These are phyloP conservation scores for Sitophilus oryzae DNA, from an alignment of 1,140 invertebrate species.

Conservation along the genomic window DNA sequence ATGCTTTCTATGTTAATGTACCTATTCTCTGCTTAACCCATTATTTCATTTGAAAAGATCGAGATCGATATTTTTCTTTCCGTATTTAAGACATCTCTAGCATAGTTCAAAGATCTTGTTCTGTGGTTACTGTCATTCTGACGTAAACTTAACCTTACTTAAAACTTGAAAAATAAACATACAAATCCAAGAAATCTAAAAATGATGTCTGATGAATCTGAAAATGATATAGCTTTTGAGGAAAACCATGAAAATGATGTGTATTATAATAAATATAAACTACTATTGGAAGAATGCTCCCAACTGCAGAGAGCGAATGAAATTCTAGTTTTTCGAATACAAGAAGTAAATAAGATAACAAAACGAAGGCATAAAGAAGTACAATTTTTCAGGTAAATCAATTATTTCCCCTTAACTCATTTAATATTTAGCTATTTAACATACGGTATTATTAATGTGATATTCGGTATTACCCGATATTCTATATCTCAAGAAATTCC, in stretches of 20 bases:
- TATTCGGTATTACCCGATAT: not conserved
- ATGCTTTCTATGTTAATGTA: too few relatives aligned
- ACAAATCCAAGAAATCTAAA: too few relatives aligned
- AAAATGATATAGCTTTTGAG: constrained; percentile 40
- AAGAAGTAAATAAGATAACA: constrained; percentile 54
- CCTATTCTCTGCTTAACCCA: too few relatives aligned
- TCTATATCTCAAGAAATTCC: constrained; percentile 21
- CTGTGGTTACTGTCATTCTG: too few relatives aligned
- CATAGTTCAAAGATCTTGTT: too few relatives aligned
- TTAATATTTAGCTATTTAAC: not conserved
- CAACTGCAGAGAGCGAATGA: constrained; percentile 60
- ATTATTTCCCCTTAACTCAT: not conserved
- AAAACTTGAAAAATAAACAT: too few relatives aligned
- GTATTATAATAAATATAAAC: constrained; percentile 57
- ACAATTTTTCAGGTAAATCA: constrained; percentile 41
- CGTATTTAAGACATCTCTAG: too few relatives aligned
- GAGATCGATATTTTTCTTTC: too few relatives aligned
- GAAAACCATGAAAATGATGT: constrained; percentile 50
- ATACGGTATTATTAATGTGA: not conserved
- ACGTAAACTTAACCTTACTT: too few relatives aligned
- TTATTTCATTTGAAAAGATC: too few relatives aligned
- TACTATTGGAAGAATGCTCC: constrained; percentile 58
- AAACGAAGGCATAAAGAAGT: constrained; percentile 53
- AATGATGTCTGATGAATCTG: constrained; percentile 45
- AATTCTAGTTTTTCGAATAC: constrained; percentile 56